Base-by-base conservation (phyloP, 2,888 invertebrate species). In the Helobdella robusta region DNA sequence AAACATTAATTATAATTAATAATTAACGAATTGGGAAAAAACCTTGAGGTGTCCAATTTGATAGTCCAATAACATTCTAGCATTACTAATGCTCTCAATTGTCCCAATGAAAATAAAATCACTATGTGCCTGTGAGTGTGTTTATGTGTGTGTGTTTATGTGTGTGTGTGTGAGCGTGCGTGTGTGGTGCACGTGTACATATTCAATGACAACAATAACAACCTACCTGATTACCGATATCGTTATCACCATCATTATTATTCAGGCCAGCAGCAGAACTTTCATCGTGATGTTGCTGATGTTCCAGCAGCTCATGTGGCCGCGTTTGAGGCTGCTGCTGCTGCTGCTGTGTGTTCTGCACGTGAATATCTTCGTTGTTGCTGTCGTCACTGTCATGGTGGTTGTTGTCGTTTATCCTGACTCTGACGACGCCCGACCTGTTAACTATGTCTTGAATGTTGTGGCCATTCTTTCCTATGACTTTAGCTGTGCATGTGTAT, bases 361-460 rank as follows among this genome's bases (percentile, higher is more conserved):
- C n/a, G n/a, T n/a, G n/a, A n/a, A n/a, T n/a, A n/a, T n/a, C n/a
- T n/a, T n/a, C n/a, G n/a, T n/a, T n/a, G n/a, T n/a, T n/a, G n/a
- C n/a, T n/a, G n/a, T n/a, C n/a, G n/a, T n/a, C n/a, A n/a, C n/a
- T n/a, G n/a, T n/a, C 28, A 58, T 20, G 35, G 23, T 46, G 46
- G 4, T 56, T 92, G 83, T 95, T 94, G 70, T 95, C 97, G 83
- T 97, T 95, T 80, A 98, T 95, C 84, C 95, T 90, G 71, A 91
- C 90, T 76, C 88, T 83, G 59, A 83, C 93, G 73, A 98, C 95
- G 73, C 95, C 95, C 81, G 93, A 93, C 84, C 97, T 97, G 83
- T 98, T 97, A 67, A 98, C 97, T 81, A 98, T 98, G 84, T 98
- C 97, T 68, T 79, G 79, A 75, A 98, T 98, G 79, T 94, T 91